phyloP scores from a whole-genome alignment of 2,888 invertebrate species.

The Allolobophora icterica region DNA sequence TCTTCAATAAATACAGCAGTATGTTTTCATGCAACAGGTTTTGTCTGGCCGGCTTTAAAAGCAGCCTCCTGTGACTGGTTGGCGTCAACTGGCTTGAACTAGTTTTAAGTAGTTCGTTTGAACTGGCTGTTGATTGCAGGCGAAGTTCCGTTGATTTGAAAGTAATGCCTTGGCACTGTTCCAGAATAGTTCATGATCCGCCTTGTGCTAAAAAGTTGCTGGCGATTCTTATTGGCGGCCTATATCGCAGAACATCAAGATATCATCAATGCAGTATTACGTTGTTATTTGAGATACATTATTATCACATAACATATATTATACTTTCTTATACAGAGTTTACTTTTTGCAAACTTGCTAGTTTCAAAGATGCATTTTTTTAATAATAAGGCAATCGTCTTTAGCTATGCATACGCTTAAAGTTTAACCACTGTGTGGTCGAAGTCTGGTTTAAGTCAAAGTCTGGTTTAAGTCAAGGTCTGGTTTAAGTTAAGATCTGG shows the following conservation, averaged over 20 bases:
- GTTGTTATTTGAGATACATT: not conserved
- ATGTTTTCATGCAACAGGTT: not conserved
- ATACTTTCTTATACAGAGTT: too few relatives aligned
- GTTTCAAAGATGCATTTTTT: not conserved
- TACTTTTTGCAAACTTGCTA: not conserved
- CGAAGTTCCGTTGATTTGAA: not conserved
- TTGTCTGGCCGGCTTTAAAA: not conserved
- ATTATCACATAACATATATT: too few relatives aligned
- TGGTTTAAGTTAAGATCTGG: too few relatives aligned
- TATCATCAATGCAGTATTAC: not conserved
- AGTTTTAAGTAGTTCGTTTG: not conserved
- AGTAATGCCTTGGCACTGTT: conserved; percentile 4
- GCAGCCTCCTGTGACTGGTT: not conserved
- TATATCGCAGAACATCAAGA: not conserved
- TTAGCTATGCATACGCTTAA: not conserved
- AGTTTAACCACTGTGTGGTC: not conserved
- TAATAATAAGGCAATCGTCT: not conserved
- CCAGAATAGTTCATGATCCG: not conserved
- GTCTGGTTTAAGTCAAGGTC: too few relatives aligned
- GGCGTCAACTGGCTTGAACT: conserved; percentile 1
- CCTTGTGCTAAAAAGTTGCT: not conserved
- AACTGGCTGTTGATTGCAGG: not conserved
- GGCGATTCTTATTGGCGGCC: not conserved
- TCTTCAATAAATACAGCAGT: not conserved
- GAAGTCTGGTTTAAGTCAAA: too few relatives aligned